Conservation (phyloP, 2,113 vertebrate genomes). For the Uria lomvia region DNA sequence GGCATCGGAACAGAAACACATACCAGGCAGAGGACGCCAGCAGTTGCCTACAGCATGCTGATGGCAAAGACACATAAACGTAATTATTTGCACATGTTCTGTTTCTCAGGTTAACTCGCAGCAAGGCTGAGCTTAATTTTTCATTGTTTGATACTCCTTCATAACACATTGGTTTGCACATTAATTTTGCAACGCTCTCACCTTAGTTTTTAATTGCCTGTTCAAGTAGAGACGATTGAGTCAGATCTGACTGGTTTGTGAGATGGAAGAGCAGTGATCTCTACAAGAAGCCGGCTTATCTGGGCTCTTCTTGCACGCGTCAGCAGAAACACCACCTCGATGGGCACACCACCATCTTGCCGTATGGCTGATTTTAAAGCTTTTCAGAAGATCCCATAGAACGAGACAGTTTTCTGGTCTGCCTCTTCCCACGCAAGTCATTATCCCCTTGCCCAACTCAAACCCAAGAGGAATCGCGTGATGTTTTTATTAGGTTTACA, state of each 20-base stretch:
- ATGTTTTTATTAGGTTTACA: background rate
- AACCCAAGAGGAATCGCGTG: background rate
- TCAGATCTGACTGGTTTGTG: background rate
- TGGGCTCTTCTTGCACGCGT: background rate
- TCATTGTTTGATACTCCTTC: background rate
- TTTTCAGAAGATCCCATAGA: background rate
- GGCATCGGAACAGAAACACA: background rate
- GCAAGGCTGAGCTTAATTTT: background rate
- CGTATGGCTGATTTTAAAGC: background rate
- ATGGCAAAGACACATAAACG: fast-evolving
- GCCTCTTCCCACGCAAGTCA: background rate
- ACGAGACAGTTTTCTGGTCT: background rate
- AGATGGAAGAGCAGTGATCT: background rate
- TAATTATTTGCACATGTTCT: background rate
- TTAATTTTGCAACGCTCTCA: background rate
- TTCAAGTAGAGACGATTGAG: background rate
- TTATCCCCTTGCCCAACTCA: background rate
- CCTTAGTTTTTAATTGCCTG: background rate
- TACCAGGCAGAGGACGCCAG: background rate
- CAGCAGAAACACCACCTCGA: background rate
- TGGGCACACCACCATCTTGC: background rate
- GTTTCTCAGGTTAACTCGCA: background rate
- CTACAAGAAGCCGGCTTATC: background rate
- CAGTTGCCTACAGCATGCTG: background rate
- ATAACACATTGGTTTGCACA: background rate